These are phyloP conservation scores for Chironomus striatipennis DNA, from an alignment of 1,140 invertebrate genomes.

Conservation along the genomic window DNA sequence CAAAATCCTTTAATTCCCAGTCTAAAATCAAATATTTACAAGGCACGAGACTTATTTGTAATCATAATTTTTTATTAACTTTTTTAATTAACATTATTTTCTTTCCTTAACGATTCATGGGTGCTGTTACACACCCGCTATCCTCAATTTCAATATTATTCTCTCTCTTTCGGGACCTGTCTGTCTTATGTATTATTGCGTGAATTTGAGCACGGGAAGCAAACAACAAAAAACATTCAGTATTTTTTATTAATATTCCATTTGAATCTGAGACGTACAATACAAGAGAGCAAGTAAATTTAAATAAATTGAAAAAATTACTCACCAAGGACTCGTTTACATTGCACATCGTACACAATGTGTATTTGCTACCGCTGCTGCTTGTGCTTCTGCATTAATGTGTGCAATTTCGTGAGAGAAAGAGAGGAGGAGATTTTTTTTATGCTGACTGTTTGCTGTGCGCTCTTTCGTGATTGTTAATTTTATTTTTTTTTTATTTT, in stretches of 20 bases:
- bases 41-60: too few relatives aligned
- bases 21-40: too few relatives aligned
- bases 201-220: background rate
- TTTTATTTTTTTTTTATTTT: too few relatives aligned
- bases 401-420: background rate
- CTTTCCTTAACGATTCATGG: too few relatives aligned
- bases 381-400: background rate
- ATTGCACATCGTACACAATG: conserved; percentile 3
- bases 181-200: too few relatives aligned
- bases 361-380: background rate
- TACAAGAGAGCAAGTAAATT: background rate
- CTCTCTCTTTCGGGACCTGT: too few relatives aligned
- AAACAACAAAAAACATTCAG: background rate
- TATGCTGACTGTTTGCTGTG: background rate
- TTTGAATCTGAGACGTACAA: background rate
- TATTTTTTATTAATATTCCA: background rate
- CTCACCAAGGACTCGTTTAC: conserved; percentile 19
- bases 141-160: too few relatives aligned
- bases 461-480: background rate
- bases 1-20: too few relatives aligned
- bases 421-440: background rate
- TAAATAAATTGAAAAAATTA: conserved; percentile 24
- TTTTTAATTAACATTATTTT: too few relatives aligned
- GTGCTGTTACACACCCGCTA: too few relatives aligned
- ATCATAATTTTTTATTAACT: too few relatives aligned